Base-by-base conservation (phyloP, 92 coral and sea anemone genomes). In the Phenganax marumi region DNA sequence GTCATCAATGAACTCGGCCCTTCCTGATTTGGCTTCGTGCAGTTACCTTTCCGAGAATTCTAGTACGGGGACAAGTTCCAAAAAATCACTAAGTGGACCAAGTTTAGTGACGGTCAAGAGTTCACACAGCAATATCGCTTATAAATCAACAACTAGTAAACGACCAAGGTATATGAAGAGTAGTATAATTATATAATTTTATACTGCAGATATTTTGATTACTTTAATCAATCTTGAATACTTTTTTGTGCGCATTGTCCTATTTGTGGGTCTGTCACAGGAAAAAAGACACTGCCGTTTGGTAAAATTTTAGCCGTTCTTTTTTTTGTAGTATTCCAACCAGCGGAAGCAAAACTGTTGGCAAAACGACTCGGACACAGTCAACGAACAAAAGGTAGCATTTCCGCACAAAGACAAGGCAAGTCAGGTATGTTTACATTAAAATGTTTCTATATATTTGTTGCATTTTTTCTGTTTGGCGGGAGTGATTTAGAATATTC, bases 41-140 rank as follows among this genome's bases (percentile, higher is more conserved):
- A 78, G 83, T 78, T 78, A 78, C 17, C 83, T 78, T 78, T 76
- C 81, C 0, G 83, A 62, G 43, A 78, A 78, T 50, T 47, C 83
- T 33, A 78, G 43, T 33, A 0, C 72, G 16, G 73, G 56, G 0
- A 24, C 54, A 16, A 57, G 56, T 43, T 78, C 83, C 13, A 78
- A 63, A 50, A 78, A 78, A 49, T 18, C 50, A 49, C 23, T 49
- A 0, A 50, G 71, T 61, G 56, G 56, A 18, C 83, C 83, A 8
- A 78, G 83, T 47, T 50, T 78, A 7, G 83, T 78, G 71, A 78
- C 83, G 25, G 83, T 78, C 4, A 78, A 62, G 53, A 78, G 83
- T 78, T 48, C 72, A 12, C 73, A 78, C 11, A 78, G 73, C 10
- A 78, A 12, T 46, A 25, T 25, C 16, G 52, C 49, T 47, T 23